Evolutionary conservation across 2,888 invertebrate genomes (phyloP), one percentile per base, ranked within the genome.

Genomic region (Chelonus formosanus): DNA sequence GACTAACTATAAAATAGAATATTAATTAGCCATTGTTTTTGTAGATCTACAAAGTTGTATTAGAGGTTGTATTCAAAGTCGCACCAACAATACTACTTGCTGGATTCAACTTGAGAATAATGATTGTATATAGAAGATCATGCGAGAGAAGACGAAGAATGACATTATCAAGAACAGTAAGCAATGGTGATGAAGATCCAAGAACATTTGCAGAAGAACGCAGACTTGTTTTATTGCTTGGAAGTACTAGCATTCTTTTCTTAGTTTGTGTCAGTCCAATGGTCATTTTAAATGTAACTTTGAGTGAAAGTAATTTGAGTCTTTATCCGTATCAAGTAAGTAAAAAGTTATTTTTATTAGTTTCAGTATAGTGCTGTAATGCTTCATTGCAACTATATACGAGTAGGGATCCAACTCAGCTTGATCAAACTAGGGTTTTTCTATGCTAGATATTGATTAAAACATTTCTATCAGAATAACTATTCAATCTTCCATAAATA

Each of bases 211-310:
- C 90, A 5, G 91, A 91, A 78, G 91, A 91, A 76, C 85, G 89
- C 52, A 85, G 91, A 6, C 83, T 91, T 44, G 88, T 90, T 70
- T 83, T 91, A 52, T 84, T 91, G 48, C 81, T 91, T 57, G 90
- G 90, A 40, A 90, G 89, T 67, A 91, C 90, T 3, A 90, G 90
- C 71, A 87, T 90, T 59, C 80, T 91, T 52, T 91, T 91, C 80
- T 85, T 91, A 57, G 86, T 90, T 20, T 91, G 91, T 80, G 90
- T 91, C 43, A 90, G 90, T 10, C 91, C 91, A 0, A 90, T 91
- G 90, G 90, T 90, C 62, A 89, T 91, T 70, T 85, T 91, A 8
- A 90, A 90, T 75, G 88, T 91, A 71, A 90, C 90, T 7, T 85
- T 91, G 70, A 89, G 89, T 43, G 88, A 90, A 72, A 86, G 86